Conservation (phyloP, 2,797 vertebrate genomes). For the Siniperca scherzeri region DNA sequence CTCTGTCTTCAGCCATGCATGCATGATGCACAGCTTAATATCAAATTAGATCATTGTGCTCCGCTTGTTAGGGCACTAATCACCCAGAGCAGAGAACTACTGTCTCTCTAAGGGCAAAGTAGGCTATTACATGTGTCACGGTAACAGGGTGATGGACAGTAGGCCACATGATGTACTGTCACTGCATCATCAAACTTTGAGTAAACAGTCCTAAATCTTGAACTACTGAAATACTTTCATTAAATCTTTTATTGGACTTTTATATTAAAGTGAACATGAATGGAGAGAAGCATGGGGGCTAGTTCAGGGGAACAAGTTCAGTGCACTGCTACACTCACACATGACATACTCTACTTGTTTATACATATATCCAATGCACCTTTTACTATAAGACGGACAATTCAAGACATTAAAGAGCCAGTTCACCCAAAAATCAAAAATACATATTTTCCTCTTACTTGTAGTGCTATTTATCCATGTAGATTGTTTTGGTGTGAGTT, state of each 20-base stretch:
- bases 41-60: conserved; percentile 69
- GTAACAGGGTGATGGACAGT: conserved; percentile 8
- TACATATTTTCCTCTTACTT: too few relatives aligned
- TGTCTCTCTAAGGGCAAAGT: conserved; percentile 17
- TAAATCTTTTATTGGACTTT: background rate
- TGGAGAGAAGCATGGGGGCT: background rate
- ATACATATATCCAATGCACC: background rate
- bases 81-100: conserved; percentile 26
- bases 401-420: background rate
- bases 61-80: conserved; percentile 56
- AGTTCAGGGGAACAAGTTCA: background rate
- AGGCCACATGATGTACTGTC: conserved; percentile 8
- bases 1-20: conserved; percentile 54
- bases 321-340: background rate
- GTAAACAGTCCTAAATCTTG: background rate
- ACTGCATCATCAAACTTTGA: background rate
- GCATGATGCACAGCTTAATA: conserved; percentile 58
- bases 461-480: too few relatives aligned
- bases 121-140: conserved; percentile 18
- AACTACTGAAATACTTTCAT: background rate
- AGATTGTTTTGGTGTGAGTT: too few relatives aligned
- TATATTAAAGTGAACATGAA: background rate
- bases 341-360: background rate
- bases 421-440: too few relatives aligned
- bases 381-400: background rate